phyloP scores from a whole-genome alignment of 1,140 invertebrate species.

The Lanistes nyassanus region DNA sequence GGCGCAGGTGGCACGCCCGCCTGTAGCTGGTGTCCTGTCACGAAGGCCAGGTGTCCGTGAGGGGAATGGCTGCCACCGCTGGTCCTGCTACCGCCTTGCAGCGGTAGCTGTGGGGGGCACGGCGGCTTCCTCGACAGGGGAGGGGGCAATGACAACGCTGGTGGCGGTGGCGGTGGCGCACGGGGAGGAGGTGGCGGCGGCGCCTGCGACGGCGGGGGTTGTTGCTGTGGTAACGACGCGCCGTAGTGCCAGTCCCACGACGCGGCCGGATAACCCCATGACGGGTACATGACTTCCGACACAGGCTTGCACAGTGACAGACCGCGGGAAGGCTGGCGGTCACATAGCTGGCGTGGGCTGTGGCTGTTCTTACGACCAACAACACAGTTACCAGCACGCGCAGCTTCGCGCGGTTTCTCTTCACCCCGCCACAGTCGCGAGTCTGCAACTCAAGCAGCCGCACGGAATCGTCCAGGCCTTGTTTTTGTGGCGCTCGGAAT shows the following conservation, averaged over 20 bases:
- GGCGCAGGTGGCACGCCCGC: background rate
- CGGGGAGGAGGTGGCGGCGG: conserved; percentile 9
- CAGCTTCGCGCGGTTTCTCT: too few species aligned
- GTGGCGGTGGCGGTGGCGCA: background rate
- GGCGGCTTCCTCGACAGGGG: conserved; percentile 13
- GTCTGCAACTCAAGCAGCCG: background rate
- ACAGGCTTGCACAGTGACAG: too few species aligned
- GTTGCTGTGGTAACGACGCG: conserved; percentile 26
- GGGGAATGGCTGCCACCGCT: background rate
- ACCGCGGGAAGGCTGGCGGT: too few species aligned
- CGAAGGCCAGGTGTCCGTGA: too few species aligned
- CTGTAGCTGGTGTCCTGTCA: background rate
- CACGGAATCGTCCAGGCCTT: background rate
- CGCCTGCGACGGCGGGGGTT: conserved; percentile 12
- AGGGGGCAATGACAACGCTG: conserved; percentile 3
- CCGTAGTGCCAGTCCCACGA: conserved; percentile 29
- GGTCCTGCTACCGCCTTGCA: background rate
- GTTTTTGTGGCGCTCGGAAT: background rate
- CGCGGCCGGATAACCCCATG: conserved; percentile 16
- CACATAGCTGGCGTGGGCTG: too few species aligned
- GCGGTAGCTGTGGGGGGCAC: background rate
- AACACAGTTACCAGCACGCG: too few species aligned
- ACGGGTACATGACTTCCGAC: conserved; percentile 8
- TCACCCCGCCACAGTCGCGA: too few species aligned
- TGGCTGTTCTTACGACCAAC: too few species aligned